These are phyloP conservation scores for Plutomurus gul DNA, from an alignment of 1,140 invertebrate genomes.

Conservation along the genomic window DNA sequence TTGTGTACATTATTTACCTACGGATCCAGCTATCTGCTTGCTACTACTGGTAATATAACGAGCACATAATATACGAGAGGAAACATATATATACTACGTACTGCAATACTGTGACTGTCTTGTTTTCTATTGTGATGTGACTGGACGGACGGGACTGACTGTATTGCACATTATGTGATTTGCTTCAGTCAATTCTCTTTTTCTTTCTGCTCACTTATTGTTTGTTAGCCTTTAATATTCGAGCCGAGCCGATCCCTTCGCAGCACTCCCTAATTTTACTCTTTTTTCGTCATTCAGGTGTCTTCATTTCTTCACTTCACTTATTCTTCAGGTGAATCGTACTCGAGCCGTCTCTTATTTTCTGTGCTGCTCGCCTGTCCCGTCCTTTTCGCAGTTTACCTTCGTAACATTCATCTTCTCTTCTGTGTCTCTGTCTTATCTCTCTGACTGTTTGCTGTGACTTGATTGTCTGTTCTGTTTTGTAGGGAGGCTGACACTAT, in stretches of 20 bases:
- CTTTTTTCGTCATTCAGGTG: slow-evolving; percentile 33
- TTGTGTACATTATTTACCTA: too few species aligned
- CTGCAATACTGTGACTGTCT: too few species aligned
- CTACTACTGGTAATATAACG: too few species aligned
- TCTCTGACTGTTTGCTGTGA: not conserved
- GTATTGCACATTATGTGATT: too few species aligned
- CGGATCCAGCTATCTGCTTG: too few species aligned
- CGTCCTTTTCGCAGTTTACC: slow-evolving; percentile 22
- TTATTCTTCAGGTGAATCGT: not conserved
- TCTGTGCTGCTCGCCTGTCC: not conserved
- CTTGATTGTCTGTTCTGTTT: not conserved
- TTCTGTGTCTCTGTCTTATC: not conserved
- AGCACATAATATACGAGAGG: too few species aligned
- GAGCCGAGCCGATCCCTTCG: slow-evolving; percentile 32
- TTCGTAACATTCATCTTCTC: not conserved
- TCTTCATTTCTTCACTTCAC: slow-evolving; percentile 31
- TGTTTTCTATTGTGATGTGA: too few species aligned
- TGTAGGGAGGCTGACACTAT: not conserved
- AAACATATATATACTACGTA: too few species aligned
- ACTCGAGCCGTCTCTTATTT: not conserved
- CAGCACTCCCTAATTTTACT: slow-evolving; percentile 31
- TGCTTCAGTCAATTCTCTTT: too few species aligned
- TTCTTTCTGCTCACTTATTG: not conserved
- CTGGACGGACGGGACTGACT: too few species aligned
- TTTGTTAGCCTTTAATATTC: slow-evolving; percentile 21